Base-by-base conservation (phyloP, 2,113 vertebrate species). In the Entomyzon cyanotis region DNA sequence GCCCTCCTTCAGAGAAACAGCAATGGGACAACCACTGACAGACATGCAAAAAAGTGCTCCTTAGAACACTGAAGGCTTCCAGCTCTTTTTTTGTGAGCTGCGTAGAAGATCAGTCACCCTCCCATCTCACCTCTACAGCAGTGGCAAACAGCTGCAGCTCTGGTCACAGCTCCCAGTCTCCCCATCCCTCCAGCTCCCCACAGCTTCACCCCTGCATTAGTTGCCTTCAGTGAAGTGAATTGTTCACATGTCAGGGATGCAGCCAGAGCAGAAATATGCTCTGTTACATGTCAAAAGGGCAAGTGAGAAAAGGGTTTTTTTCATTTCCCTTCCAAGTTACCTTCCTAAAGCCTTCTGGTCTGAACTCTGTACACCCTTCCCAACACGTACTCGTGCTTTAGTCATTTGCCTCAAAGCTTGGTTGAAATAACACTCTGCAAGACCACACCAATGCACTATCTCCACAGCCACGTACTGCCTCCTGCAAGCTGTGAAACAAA, bases 21-120 rank as follows among this genome's bases (percentile, higher is more conserved):
- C 3, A 0, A 11, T 0, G 0, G 44, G 58, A 67, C 68, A 79
- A 22, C 11, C 41, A 39, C 46, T 25, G 33, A 74, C 8, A 3
- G 53, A 22, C 19, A 58, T 13, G 68, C 5, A 0, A 69, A 77
- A 77, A 74, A 30, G 6, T 35, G 63, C 41, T 83, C 46, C 62
- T 41, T 41, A 53, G 31, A 67, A 62, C 55, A 39, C 50, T 31
- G 30, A 67, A 59, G 27, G 55, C 33, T 81, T 60, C 39, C 75
- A 84, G 59, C 17, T 41, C 21, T 17, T 47, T 35, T 41, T n/a
- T 22, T 44, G 19, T 33, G 59, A 80, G 46, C 50, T 53, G 16
- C n/a, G 16, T 10, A 21, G 55, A 86, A 55, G 23, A 65, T 24
- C 53, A 49, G 70, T 31, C 0, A 0, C n/a, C 21, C 21, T 86